A percentile compares a stretch with the other conserved stretches of the same genome.
phyloP scores from a whole-genome alignment of 1,140 invertebrate species.

The Melipona quadrifasciata region DNA sequence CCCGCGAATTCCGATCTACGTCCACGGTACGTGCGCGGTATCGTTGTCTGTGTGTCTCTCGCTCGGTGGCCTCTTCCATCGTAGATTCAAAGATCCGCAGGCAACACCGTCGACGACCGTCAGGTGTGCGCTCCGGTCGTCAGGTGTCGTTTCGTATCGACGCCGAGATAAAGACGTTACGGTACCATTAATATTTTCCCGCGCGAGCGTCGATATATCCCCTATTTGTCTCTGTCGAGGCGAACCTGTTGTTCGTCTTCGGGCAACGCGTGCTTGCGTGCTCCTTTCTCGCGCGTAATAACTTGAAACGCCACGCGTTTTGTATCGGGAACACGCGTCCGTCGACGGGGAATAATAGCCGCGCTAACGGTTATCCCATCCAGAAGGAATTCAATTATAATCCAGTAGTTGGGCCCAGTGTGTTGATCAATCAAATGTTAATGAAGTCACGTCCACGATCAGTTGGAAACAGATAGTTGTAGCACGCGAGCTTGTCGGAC shows the following conservation, averaged over 20 bases:
- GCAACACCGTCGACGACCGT: neutral
- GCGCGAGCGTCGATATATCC: neutral
- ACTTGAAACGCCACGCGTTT: neutral
- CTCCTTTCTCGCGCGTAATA: neutral
- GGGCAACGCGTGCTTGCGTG: neutral
- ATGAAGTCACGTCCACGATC: constrained; percentile 45
- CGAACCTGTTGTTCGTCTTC: neutral
- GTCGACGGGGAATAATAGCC: constrained; percentile 24
- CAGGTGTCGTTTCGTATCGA: neutral
- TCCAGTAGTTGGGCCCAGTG: neutral
- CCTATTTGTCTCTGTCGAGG: constrained; percentile 5
- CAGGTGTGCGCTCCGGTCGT: neutral
- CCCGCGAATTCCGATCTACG: constrained; percentile 1
- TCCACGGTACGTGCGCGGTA: no score
- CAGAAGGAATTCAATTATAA: constrained; percentile 48
- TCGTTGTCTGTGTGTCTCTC: neutral
- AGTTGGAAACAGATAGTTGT: constrained; percentile 21
- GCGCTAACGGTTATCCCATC: constrained; percentile 30
- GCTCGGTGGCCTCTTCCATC: neutral
- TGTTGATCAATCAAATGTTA: constrained; percentile 48
- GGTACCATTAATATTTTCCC: constrained; percentile 7
- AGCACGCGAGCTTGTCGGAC: constrained; percentile 10
- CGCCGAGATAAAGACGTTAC: constrained; percentile 8
- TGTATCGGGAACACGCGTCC: constrained; percentile 7
- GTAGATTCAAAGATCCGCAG: neutral